These are phyloP conservation scores for Cancer borealis DNA, from an alignment of 2,888 invertebrate species.

Conservation along the genomic window DNA sequence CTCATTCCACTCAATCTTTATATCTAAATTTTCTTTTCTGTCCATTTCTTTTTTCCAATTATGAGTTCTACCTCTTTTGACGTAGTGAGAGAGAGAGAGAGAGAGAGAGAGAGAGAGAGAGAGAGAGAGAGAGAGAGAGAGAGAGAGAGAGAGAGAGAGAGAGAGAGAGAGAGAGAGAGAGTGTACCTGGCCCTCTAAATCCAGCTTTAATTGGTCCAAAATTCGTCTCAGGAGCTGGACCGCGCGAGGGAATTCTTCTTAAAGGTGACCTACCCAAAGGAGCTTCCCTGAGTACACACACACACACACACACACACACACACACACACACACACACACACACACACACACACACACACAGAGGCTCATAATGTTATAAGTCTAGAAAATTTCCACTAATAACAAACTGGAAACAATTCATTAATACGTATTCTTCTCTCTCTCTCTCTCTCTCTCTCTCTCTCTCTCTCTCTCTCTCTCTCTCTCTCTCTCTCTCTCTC, in stretches of 20 bases:
- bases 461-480: too few relatives aligned
- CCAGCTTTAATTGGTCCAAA: neutral
- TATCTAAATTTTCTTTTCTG: too few relatives aligned
- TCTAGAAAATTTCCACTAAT: neutral
- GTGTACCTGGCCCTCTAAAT: neutral
- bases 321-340: conserved; percentile 42
- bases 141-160: neutral
- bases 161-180: too few relatives aligned
- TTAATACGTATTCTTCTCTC: too few relatives aligned
- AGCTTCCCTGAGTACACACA: neutral
- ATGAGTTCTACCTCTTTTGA: neutral
- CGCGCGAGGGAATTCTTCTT: conserved; percentile 8
- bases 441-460: too few relatives aligned
- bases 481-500: too few relatives aligned
- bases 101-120: too few relatives aligned
- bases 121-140: neutral
- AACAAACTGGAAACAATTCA: too few relatives aligned
- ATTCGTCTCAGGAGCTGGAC: conserved; percentile 2
- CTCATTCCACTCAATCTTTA: too few relatives aligned
- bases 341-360: neutral
- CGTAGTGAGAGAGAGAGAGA: neutral
- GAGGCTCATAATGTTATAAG: neutral
- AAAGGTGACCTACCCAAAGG: neutral
- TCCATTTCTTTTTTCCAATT: neutral
- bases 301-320: conserved; percentile 43